phyloP scores from a whole-genome alignment of 1,140 invertebrate genomes.

The Gyrodactylus salaris region DNA sequence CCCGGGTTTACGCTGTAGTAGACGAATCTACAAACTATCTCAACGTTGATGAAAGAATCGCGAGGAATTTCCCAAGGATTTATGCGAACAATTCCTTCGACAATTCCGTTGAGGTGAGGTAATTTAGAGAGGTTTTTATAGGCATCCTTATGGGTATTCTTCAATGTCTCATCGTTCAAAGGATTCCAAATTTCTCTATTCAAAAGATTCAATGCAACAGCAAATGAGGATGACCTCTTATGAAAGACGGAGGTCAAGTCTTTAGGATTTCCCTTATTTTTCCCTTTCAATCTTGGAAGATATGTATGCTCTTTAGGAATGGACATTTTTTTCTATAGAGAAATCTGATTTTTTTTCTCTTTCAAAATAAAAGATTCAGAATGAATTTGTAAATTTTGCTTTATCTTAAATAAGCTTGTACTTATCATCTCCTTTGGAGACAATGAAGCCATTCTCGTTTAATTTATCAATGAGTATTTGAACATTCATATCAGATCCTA shows the following conservation, averaged over 20 bases:
- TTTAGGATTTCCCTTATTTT: not conserved
- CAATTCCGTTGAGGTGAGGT: not conserved
- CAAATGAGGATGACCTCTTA: not conserved
- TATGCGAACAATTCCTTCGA: not conserved
- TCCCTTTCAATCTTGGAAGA: no score
- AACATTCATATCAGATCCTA: not conserved
- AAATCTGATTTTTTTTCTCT: no score
- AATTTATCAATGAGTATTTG: not conserved
- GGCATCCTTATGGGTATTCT: no score
- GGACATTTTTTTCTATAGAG: no score
- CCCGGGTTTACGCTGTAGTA: not conserved
- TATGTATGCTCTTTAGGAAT: no score
- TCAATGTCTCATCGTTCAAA: not conserved
- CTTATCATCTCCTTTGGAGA: not conserved
- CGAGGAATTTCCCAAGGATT: not conserved
- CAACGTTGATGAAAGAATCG: not conserved
- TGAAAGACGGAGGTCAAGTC: not conserved
- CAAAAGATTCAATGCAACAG: not conserved
- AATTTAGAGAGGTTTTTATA: not conserved
- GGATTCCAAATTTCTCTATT: not conserved
- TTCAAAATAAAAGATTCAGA: no score
- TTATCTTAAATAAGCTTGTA: no score
- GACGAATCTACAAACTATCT: not conserved
- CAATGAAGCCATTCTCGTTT: not conserved
- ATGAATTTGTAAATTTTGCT: no score